Conservation (phyloP, 1,140 invertebrate genomes). For the Ips typographus region DNA sequence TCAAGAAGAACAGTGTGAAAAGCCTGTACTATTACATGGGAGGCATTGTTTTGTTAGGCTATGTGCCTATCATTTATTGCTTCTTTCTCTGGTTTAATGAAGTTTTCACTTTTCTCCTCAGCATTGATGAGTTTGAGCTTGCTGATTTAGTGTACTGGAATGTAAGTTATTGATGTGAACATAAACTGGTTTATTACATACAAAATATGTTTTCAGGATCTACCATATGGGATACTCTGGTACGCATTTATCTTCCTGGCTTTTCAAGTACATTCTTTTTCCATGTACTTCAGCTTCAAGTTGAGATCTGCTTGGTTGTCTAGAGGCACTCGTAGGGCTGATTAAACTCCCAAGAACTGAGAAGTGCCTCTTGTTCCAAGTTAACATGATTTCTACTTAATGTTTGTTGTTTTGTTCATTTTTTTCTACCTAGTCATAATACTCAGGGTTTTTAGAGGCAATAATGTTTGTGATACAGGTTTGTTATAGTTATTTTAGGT, state of each 20-base stretch:
- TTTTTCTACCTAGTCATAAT: too few relatives aligned
- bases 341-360: constrained; percentile 25
- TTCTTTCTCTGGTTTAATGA: constrained; percentile 81
- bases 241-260: constrained; percentile 88
- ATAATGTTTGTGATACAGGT: too few relatives aligned
- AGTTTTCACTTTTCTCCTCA: constrained; percentile 75
- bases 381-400: too few relatives aligned
- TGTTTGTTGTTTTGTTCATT: background rate
- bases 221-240: constrained; percentile 92
- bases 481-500: too few relatives aligned
- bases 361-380: constrained; percentile 19
- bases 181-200: background rate
- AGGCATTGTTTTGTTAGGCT: constrained; percentile 75
- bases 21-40: constrained; percentile 81
- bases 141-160: constrained; percentile 17
- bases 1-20: constrained; percentile 78
- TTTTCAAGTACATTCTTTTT: constrained; percentile 88
- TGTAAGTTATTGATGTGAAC: constrained; percentile 6
- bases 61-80: constrained; percentile 81
- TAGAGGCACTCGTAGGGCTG: constrained; percentile 56
- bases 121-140: constrained; percentile 53
- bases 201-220: constrained; percentile 63
- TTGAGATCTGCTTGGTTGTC: constrained; percentile 85
- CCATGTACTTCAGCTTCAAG: constrained; percentile 85
- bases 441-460: too few relatives aligned